These are phyloP conservation scores for Triplophysa dalaica DNA, from an alignment of 2,113 vertebrate genomes.

Conservation along the genomic window DNA sequence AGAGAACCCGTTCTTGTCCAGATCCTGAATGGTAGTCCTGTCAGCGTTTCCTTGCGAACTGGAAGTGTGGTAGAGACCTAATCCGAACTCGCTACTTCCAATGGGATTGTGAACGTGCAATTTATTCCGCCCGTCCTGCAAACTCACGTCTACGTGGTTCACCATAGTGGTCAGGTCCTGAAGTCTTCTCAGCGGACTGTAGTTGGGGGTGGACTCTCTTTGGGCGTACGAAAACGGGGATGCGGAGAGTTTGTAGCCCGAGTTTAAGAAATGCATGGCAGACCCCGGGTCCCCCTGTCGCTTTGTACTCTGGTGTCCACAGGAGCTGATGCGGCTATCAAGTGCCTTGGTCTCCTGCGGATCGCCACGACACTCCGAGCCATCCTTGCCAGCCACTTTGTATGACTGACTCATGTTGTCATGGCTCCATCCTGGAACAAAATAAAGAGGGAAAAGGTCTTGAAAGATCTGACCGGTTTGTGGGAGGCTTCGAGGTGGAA, in stretches of 20 bases:
- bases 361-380: conserved; percentile 78
- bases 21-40: conserved; percentile 48
- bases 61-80: conserved; percentile 61
- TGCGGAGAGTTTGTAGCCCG: conserved; percentile 69
- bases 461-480: conserved; percentile 17
- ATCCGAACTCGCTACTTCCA: conserved; percentile 59
- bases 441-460: conserved; percentile 45
- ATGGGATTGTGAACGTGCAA: conserved; percentile 65
- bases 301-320: conserved; percentile 76
- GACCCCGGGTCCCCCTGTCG: conserved; percentile 70
- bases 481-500: too few relatives aligned
- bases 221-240: conserved; percentile 75
- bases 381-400: conserved; percentile 84
- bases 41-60: conserved; percentile 59
- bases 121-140: conserved; percentile 57
- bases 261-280: conserved; percentile 71
- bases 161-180: conserved; percentile 85
- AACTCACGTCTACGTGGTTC: conserved; percentile 67
- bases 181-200: conserved; percentile 84
- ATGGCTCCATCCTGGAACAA: conserved; percentile 70
- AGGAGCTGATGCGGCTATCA: conserved; percentile 76
- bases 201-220: conserved; percentile 79
- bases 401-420: conserved; percentile 93
- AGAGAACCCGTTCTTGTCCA: conserved; percentile 68
- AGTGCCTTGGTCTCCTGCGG: conserved; percentile 76